phyloP scores from a whole-genome alignment of 2,888 invertebrate genomes.

The Antitype chi region DNA sequence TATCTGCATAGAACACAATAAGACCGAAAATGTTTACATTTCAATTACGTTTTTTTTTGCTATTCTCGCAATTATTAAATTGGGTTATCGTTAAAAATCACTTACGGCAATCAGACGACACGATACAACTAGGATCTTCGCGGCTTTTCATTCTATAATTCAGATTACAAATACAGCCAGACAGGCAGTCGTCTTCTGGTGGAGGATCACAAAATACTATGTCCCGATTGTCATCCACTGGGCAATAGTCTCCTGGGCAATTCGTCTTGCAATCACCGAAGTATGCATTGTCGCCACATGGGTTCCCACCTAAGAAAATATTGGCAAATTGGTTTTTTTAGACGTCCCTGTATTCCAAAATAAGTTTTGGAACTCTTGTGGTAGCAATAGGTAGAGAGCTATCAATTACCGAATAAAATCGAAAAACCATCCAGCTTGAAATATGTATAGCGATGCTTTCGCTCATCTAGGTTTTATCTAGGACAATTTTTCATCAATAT shows the following conservation, averaged over 20 bases:
- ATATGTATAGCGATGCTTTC: neutral
- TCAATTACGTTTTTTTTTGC: neutral
- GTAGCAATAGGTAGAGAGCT: neutral
- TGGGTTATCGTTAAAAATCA: slow-evolving; percentile 45
- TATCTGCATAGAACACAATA: neutral
- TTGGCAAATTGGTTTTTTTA: neutral
- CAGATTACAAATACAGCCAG: slow-evolving; percentile 72
- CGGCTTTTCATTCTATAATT: slow-evolving; percentile 68
- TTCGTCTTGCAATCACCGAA: slow-evolving; percentile 65
- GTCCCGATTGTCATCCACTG: slow-evolving; percentile 67
- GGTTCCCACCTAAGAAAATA: slow-evolving; percentile 70
- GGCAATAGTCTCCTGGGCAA: slow-evolving; percentile 70
- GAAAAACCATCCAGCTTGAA: slow-evolving; percentile 4
- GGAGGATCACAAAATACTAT: slow-evolving; percentile 59
- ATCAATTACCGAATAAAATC: neutral
- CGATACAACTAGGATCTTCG: slow-evolving; percentile 68
- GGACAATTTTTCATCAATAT: neutral
- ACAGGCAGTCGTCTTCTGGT: slow-evolving; percentile 56
- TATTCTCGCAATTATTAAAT: slow-evolving; percentile 6
- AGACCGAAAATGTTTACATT: slow-evolving; percentile 6
- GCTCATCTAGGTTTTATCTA: neutral
- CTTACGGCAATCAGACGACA: slow-evolving; percentile 70
- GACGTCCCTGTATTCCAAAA: neutral
- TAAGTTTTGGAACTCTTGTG: neutral
- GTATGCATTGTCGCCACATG: slow-evolving; percentile 68